These are phyloP conservation scores for Sebastes nivosus DNA, from an alignment of 2,797 vertebrate species.

Conservation along the genomic window DNA sequence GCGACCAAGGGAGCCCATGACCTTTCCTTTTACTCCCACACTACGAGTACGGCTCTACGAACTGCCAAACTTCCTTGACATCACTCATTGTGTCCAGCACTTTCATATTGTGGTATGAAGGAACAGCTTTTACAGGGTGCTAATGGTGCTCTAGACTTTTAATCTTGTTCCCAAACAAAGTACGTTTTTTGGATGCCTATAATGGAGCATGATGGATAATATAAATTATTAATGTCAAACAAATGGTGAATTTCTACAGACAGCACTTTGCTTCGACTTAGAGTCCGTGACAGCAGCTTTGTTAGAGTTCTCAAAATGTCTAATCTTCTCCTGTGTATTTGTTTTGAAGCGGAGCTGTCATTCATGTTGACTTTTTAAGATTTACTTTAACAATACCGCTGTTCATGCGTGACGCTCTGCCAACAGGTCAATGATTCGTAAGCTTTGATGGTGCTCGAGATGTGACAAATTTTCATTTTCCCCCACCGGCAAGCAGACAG, in stretches of 20 bases:
- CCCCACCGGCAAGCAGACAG: background rate
- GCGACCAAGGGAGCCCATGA: background rate
- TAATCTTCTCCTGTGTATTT: background rate
- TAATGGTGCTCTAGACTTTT: background rate
- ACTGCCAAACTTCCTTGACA: background rate
- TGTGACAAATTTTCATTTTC: conserved; percentile 40
- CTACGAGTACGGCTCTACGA: background rate
- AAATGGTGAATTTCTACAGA: background rate
- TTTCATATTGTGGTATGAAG: background rate
- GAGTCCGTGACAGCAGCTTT: background rate
- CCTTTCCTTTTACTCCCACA: conserved; percentile 34
- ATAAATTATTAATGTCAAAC: background rate
- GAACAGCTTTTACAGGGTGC: background rate
- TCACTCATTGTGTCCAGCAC: background rate
- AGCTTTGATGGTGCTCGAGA: conserved; percentile 21
- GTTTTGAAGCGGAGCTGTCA: background rate
- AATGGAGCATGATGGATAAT: background rate
- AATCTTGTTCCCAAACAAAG: background rate
- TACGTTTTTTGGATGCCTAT: background rate
- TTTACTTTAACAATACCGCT: conserved; percentile 18
- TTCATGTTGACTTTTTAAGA: conserved; percentile 10
- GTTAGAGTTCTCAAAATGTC: background rate
- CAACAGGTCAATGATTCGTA: conserved; percentile 24
- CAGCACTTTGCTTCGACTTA: background rate
- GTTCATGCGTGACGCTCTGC: conserved; percentile 14